These are phyloP conservation scores for Eurypyga helias DNA, from an alignment of 2,113 vertebrate genomes.

Conservation along the genomic window DNA sequence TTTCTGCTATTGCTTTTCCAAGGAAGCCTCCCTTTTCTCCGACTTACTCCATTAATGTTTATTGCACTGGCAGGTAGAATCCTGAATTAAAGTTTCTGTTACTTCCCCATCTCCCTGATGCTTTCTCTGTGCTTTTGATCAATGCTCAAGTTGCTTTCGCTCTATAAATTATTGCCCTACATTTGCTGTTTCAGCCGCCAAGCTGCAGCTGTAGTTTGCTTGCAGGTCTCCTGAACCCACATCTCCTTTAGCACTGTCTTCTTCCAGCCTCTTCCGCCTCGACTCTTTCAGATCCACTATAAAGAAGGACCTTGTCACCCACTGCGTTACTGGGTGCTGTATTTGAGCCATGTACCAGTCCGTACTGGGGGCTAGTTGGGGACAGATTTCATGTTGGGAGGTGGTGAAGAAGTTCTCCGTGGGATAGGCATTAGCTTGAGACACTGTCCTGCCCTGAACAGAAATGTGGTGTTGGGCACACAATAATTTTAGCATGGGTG, in stretches of 20 bases:
- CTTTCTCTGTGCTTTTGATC: conserved; percentile 34
- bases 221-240: background rate
- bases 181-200: conserved; percentile 1
- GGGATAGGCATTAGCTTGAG: background rate
- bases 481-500: background rate
- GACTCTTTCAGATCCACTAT: background rate
- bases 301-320: background rate
- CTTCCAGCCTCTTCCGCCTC: background rate
- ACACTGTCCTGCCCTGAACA: background rate
- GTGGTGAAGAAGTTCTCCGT: background rate
- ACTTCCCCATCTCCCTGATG: background rate
- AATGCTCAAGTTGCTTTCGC: background rate
- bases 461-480: background rate
- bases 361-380: background rate
- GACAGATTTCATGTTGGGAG: background rate
- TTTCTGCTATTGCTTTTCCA: conserved; percentile 3
- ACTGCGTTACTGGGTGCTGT: background rate
- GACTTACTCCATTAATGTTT: conserved; percentile 34
- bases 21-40: background rate
- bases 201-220: conserved; percentile 26
- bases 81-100: conserved; percentile 26
- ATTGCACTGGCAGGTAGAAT: conserved; percentile 8
- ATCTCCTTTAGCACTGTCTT: background rate
- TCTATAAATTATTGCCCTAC: conserved; percentile 16
- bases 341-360: background rate